Base-by-base conservation (phyloP, 2,113 vertebrate genomes). In the Jaculus jaculus region DNA sequence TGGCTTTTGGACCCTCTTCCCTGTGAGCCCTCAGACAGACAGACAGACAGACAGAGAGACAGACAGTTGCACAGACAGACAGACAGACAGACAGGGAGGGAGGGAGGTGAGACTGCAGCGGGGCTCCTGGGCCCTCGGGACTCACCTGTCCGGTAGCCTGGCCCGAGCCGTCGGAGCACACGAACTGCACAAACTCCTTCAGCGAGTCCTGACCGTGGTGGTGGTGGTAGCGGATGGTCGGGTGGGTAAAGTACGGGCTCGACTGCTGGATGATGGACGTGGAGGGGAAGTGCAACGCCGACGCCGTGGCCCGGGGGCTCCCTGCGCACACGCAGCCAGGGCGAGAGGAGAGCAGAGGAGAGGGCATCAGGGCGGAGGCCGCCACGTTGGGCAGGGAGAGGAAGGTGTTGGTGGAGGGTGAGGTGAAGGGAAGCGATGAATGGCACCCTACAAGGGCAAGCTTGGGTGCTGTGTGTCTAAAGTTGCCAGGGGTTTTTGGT, bases 221-320 rank as follows among this genome's bases (percentile, higher is more conserved):
- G 98, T 99, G 99, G 96, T 98, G 98, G 98, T 99, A 99, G 97
- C 99, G 99, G 98, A 99, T 99, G 98, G 99, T 99, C 91, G 99
- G 99, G 98, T 99, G 99, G 94, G 99, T 99, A 98, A 99, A 99
- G 98, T 99, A 99, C 32, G 99, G 99, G 98, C 99, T 99, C 94
- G 99, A 99, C 98, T 99, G 99, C 98, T 99, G 99, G 98, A 99
- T 99, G 98, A 99, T 99, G 98, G 99, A 99, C 63, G 99, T 99
- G 96, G 99, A 99, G n/a, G 99, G 99, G 98, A 99, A 99, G 98
- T 99, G 99, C 98, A 99, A 98, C 87, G 99, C 99, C 26, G 99
- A 99, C 39, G 99, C 99, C 7, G 99, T 98, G 97, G 99, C 99
- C 96, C 99, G 98, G 90, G 99, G 99, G 97, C 99, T 99, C 97